These are phyloP conservation scores for Pangasianodon hypophthalmus DNA, from an alignment of 2,113 vertebrate genomes.

Conservation along the genomic window DNA sequence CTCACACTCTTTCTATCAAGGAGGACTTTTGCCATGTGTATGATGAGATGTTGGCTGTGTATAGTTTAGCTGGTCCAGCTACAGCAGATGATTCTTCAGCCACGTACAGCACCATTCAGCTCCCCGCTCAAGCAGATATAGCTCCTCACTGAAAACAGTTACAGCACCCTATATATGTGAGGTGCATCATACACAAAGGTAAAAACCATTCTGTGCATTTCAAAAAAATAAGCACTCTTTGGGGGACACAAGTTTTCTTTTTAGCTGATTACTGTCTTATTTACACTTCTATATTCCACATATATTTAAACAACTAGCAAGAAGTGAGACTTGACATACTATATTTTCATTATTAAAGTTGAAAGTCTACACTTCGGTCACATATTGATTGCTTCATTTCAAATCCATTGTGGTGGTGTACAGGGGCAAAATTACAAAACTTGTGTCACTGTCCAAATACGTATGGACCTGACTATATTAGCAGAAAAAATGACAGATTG, in stretches of 20 bases:
- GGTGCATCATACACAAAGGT: neutral
- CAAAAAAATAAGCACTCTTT: neutral
- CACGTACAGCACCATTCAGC: conserved; percentile 20
- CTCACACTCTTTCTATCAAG: conserved; percentile 10
- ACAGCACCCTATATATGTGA: neutral
- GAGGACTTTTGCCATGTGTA: conserved; percentile 41
- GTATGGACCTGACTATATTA: neutral
- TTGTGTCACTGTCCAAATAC: too few species aligned
- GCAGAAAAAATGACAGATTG: neutral
- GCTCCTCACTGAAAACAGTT: conserved; percentile 5
- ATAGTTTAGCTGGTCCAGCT: conserved; percentile 26
- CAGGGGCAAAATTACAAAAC: too few species aligned
- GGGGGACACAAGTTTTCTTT: neutral
- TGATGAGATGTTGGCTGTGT: conserved; percentile 30
- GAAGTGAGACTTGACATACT: neutral
- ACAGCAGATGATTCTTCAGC: neutral
- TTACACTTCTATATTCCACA: neutral
- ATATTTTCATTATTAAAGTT: neutral
- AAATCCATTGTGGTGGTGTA: too few species aligned
- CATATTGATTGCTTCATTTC: too few species aligned
- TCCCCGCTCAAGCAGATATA: neutral
- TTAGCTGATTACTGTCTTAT: neutral
- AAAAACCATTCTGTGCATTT: neutral
- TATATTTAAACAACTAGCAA: neutral
- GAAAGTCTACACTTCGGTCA: too few species aligned